phyloP scores from a whole-genome alignment of 2,113 vertebrate genomes.

The Hydrochoerus hydrochaeris region DNA sequence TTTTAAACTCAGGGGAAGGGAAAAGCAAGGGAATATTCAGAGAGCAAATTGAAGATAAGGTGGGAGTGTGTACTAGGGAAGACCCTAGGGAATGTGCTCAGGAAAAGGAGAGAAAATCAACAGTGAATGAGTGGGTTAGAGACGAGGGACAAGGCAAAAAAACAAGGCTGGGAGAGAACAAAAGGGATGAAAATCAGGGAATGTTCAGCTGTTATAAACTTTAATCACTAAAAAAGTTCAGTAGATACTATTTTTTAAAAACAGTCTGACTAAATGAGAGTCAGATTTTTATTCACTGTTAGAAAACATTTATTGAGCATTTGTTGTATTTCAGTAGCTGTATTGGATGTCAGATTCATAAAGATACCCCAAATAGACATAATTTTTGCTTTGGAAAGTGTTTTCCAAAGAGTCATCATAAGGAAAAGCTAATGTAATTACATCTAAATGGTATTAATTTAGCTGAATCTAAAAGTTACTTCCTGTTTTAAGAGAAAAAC shows the following conservation, averaged over 20 bases:
- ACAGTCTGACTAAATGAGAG: not conserved
- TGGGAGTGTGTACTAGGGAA: not conserved
- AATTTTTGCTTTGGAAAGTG: not conserved
- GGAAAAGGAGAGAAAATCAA: not conserved
- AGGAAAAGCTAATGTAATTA: not conserved
- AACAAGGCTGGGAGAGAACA: not conserved
- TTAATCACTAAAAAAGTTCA: not conserved
- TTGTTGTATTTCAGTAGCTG: not conserved
- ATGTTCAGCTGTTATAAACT: not conserved
- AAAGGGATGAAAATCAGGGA: not conserved
- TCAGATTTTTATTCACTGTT: slow-evolving; percentile 15
- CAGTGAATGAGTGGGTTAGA: not conserved
- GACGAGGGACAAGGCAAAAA: not conserved
- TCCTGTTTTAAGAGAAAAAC: not conserved
- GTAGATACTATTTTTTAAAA: not conserved
- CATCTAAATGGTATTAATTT: not conserved
- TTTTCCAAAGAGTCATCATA: not conserved
- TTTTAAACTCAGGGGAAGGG: not conserved
- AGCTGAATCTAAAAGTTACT: not conserved
- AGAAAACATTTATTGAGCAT: not conserved
- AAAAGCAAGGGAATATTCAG: not conserved
- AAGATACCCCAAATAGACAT: not conserved
- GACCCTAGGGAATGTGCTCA: not conserved
- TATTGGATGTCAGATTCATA: not conserved
- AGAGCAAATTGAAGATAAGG: not conserved